A percentile compares a stretch with the other conserved stretches of the same genome.
Conservation (phyloP, 2,888 invertebrate genomes). For the Tachystola acroxantha region DNA sequence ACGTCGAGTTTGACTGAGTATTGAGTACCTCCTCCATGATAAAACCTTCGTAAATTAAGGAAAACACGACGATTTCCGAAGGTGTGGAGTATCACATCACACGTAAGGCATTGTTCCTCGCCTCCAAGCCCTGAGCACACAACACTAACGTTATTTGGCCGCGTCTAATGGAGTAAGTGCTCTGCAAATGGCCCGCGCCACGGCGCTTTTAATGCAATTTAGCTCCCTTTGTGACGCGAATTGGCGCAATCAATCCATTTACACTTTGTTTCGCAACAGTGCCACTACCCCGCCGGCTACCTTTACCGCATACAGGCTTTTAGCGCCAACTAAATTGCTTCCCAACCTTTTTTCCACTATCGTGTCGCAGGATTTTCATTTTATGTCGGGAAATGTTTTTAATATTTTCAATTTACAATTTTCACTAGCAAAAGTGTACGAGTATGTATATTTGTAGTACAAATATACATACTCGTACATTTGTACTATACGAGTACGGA, state of each 20-base stretch:
- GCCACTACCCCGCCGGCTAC: slow-evolving; percentile 23
- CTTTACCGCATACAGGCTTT: slow-evolving; percentile 48
- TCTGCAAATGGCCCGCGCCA: slow-evolving; percentile 70
- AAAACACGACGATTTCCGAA: too few species aligned
- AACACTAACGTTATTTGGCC: slow-evolving; percentile 72
- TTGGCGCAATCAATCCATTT: slow-evolving; percentile 79
- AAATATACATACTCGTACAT: too few species aligned
- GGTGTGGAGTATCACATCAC: background rate
- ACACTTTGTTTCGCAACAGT: slow-evolving; percentile 77
- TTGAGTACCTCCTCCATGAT: too few species aligned
- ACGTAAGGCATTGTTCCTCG: slow-evolving; percentile 3
- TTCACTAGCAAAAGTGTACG: too few species aligned
- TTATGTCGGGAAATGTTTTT: slow-evolving; percentile 1
- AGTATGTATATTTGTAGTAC: too few species aligned
- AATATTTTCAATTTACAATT: too few species aligned
- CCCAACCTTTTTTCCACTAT: slow-evolving; percentile 16
- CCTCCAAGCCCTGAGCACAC: slow-evolving; percentile 32
- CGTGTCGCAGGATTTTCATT: slow-evolving; percentile 1
- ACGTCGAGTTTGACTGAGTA: too few species aligned
- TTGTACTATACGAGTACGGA: too few species aligned
- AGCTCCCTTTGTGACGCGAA: slow-evolving; percentile 71
- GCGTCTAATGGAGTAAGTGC: slow-evolving; percentile 74
- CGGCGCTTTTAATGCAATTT: slow-evolving; percentile 78
- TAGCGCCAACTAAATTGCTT: slow-evolving; percentile 48
- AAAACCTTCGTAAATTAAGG: too few species aligned